A percentile compares a stretch with the other conserved stretches of the same genome.
Conservation (phyloP, 1,140 invertebrate genomes). For the Drosophila sp. region DNA sequence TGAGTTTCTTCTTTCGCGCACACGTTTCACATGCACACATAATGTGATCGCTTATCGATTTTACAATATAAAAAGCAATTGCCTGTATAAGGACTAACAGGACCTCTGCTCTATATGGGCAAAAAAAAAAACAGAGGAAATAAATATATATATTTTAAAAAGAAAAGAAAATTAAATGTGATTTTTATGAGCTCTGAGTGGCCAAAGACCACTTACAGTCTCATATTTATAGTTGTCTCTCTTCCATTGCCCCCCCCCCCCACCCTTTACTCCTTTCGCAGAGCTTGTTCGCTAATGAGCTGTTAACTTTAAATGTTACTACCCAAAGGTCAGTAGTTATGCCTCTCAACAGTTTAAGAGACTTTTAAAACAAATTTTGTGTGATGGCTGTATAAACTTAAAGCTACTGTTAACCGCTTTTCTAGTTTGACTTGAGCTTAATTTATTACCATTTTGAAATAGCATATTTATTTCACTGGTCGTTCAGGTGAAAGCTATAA, state of each 20-base stretch:
- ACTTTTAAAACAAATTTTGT: constrained; percentile 4
- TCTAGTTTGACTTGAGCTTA: not conserved
- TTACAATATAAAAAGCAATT: constrained; percentile 83
- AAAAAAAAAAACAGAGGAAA: constrained; percentile 23
- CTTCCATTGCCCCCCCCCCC: not conserved
- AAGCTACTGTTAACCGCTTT: not conserved
- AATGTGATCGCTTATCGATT: constrained; percentile 83
- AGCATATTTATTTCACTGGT: constrained; percentile 34
- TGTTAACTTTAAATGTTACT: constrained; percentile 44
- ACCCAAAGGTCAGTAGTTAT: constrained; percentile 17
- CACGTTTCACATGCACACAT: constrained; percentile 55
- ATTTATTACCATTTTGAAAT: constrained; percentile 35
- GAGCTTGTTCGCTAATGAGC: constrained; percentile 38
- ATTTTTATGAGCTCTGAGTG: constrained; percentile 75
- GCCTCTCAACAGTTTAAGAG: not conserved
- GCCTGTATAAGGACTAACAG: constrained; percentile 65
- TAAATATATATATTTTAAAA: constrained; percentile 40
- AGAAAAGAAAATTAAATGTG: constrained; percentile 69
- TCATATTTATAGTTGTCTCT: constrained; percentile 43
- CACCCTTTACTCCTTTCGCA: not conserved
- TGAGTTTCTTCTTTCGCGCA: constrained; percentile 58
- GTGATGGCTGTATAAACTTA: not conserved
- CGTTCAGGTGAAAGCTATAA: constrained; percentile 19
- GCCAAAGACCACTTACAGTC: constrained; percentile 36
- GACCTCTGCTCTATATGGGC: not conserved